Evolutionary conservation across 2,888 invertebrate species (phyloP).

Genomic region (Onchidella celtica): DNA sequence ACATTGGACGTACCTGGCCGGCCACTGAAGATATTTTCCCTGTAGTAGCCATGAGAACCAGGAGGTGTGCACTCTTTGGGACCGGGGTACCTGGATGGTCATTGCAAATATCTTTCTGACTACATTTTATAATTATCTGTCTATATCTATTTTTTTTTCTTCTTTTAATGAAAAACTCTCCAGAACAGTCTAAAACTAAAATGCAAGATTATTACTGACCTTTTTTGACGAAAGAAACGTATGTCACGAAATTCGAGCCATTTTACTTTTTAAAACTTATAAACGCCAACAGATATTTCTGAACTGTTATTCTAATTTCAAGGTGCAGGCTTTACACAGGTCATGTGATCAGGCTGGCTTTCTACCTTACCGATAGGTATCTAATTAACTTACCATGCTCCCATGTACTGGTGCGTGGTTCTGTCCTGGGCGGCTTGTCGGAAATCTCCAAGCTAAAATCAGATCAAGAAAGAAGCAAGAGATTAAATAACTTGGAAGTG

Average conservation of each 20-base stretch:
- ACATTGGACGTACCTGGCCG: slow-evolving; percentile 29
- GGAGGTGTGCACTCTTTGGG: slow-evolving; percentile 11
- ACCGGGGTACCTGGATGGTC: slow-evolving; percentile 29
- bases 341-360: too few species aligned
- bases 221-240: too few species aligned
- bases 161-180: too few species aligned
- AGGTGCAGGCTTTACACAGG: too few species aligned
- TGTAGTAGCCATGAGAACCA: slow-evolving; percentile 18
- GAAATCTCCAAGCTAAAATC: slow-evolving; percentile 68
- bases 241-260: too few species aligned
- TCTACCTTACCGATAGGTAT: too few species aligned
- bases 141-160: too few species aligned
- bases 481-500: not conserved
- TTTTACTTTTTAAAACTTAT: too few species aligned
- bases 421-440: slow-evolving; percentile 67
- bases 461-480: slow-evolving; percentile 51
- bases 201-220: too few species aligned
- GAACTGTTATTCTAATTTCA: too few species aligned
- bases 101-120: not conserved
- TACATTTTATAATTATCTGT: not conserved
- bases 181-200: too few species aligned
- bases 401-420: slow-evolving; percentile 67
- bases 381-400: slow-evolving; percentile 65
- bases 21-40: slow-evolving; percentile 24
- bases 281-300: too few species aligned